These are phyloP conservation scores for Pelecanus crispus DNA, from an alignment of 2,113 vertebrate species.

Conservation along the genomic window DNA sequence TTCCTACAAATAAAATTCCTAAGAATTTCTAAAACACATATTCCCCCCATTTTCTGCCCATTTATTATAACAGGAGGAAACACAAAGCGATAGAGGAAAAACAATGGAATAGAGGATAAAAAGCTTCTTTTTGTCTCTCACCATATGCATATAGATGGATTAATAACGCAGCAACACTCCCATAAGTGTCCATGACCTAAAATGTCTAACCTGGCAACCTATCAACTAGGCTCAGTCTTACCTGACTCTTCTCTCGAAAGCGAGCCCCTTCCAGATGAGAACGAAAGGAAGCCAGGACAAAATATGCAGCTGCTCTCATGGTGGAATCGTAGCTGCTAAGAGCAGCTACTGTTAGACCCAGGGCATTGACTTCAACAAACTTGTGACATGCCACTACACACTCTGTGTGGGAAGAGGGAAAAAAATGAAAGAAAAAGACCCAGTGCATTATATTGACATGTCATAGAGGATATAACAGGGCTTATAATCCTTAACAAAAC, in stretches of 20 bases:
- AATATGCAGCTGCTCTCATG: slow-evolving; percentile 82
- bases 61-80: neutral
- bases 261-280: slow-evolving; percentile 86
- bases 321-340: slow-evolving; percentile 92
- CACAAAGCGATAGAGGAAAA: neutral
- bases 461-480: neutral
- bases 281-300: slow-evolving; percentile 82
- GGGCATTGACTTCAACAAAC: slow-evolving; percentile 86
- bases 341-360: slow-evolving; percentile 81
- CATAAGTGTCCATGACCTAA: accelerated
- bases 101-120: neutral
- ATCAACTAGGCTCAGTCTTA: neutral
- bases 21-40: neutral
- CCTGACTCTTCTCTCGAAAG: slow-evolving; percentile 86
- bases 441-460: neutral
- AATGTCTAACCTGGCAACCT: neutral
- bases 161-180: neutral
- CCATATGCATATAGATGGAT: accelerated
- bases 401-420: slow-evolving; percentile 67
- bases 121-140: neutral
- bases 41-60: neutral
- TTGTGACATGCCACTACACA: slow-evolving; percentile 87
- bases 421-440: neutral
- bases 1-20: neutral
- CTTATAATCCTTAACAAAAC: neutral